These are phyloP conservation scores for Perca fluviatilis DNA, from an alignment of 2,113 vertebrate species.

Conservation along the genomic window DNA sequence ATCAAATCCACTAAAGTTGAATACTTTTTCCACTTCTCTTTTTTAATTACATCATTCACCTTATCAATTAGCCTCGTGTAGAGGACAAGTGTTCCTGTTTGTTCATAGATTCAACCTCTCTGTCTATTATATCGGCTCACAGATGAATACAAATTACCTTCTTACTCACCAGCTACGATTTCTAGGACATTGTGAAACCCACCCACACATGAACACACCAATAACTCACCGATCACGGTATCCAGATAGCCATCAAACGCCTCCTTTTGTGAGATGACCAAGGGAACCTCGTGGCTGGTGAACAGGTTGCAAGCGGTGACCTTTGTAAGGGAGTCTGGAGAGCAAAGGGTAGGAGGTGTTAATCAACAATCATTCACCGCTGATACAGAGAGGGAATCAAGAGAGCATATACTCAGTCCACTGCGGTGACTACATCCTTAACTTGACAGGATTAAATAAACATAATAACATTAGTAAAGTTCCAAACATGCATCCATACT, in stretches of 20 bases:
- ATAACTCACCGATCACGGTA: constrained; percentile 89
- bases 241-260: constrained; percentile 89
- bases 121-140: not conserved
- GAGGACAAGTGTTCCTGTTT: not conserved
- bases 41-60: not conserved
- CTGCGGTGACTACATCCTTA: not conserved
- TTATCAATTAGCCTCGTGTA: not conserved
- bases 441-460: not conserved
- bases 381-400: constrained; percentile 14
- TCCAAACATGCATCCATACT: not conserved
- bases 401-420: constrained; percentile 50
- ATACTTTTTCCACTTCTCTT: not conserved
- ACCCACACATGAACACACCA: not conserved
- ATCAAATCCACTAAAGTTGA: not conserved
- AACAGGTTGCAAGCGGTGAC: constrained; percentile 90
- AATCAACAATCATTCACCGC: constrained; percentile 54
- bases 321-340: constrained; percentile 90
- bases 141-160: not conserved
- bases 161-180: not conserved
- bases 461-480: not conserved
- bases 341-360: constrained; percentile 62
- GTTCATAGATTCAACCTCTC: not conserved
- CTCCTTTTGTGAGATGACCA: constrained; percentile 87
- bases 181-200: not conserved
- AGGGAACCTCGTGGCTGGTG: constrained; percentile 91